Conservation (phyloP, 2,797 vertebrate genomes). For the Pseudochirops corinnae region DNA sequence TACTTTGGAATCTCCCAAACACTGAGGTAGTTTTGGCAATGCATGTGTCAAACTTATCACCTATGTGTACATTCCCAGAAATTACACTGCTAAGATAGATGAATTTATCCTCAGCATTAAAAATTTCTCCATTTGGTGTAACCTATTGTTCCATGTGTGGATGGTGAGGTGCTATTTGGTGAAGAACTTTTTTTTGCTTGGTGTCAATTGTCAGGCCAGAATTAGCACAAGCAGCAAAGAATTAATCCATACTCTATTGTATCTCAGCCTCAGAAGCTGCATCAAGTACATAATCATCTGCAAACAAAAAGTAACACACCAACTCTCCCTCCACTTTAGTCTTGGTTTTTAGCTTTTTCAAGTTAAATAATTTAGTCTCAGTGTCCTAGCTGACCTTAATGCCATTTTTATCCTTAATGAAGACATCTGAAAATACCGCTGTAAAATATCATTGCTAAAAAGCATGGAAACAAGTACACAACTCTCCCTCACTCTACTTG, state of each 20-base stretch:
- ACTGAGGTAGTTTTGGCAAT: not conserved
- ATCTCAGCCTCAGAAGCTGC: not conserved
- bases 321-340: not conserved
- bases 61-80: not conserved
- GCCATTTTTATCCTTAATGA: not conserved
- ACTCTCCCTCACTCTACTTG: too few species aligned
- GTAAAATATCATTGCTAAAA: not conserved
- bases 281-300: not conserved
- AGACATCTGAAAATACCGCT: not conserved
- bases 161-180: not conserved
- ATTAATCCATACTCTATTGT: not conserved
- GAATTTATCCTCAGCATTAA: not conserved
- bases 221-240: not conserved
- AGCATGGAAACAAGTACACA: too few species aligned
- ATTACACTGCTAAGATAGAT: not conserved
- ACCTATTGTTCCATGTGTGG: not conserved
- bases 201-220: not conserved
- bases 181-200: not conserved
- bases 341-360: not conserved
- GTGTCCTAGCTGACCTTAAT: not conserved
- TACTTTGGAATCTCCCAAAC: not conserved
- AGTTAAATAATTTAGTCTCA: not conserved
- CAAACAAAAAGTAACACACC: not conserved
- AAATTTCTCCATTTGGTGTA: not conserved
- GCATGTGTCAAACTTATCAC: not conserved